Base-by-base conservation (phyloP, 2,888 invertebrate genomes). In the Pterostichus niger region DNA sequence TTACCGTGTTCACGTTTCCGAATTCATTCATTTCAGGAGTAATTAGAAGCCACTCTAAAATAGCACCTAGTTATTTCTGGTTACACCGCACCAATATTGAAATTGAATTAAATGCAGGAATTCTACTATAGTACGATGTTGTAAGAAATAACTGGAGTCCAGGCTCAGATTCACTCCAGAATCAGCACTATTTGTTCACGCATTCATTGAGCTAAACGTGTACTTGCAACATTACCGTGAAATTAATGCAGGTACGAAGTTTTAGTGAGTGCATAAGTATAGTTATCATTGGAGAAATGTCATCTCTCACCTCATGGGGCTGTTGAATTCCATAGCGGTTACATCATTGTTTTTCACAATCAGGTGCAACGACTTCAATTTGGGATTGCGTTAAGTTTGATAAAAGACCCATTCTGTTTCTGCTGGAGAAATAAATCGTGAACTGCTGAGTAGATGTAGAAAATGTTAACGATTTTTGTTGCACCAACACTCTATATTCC, bases 331-430 rank as follows among this genome's bases (percentile, higher is more conserved):
- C 79, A 31, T 31, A 13, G 24, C 13, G 64, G 15, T 79, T 54
- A 61, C 79, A 49, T 79, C 79, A 79, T 11, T 76, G 79, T 61
- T 59, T 61, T 78, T 59, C 78, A 78, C 78, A 35, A 17, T 56
- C 52, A 77, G 73, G 61, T 79, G 49, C 79, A 79, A 59, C 59
- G 78, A 59, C 61, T 52, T 31, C 54, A 24, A 33, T 31, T 52
- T 31, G 31, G 33, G 13, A n/a, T 46, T 52, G 49, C 52, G 52
- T 76, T 49, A 31, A 52, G 52, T 59, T 61, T 64, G 64, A 64
- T 64, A 64, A 64, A 64, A 64, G 33, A 64, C 9, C 52, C 4
- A 6, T 52, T 52, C 52, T 52, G 52, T 52, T 52, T 52, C 13
- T 52, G n/a, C 13, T 52, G 52, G 52, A 52, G 52, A 52, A 9